These are phyloP conservation scores for Drosophila mojavensis DNA, from an alignment of 1,140 invertebrate genomes.

Conservation along the genomic window DNA sequence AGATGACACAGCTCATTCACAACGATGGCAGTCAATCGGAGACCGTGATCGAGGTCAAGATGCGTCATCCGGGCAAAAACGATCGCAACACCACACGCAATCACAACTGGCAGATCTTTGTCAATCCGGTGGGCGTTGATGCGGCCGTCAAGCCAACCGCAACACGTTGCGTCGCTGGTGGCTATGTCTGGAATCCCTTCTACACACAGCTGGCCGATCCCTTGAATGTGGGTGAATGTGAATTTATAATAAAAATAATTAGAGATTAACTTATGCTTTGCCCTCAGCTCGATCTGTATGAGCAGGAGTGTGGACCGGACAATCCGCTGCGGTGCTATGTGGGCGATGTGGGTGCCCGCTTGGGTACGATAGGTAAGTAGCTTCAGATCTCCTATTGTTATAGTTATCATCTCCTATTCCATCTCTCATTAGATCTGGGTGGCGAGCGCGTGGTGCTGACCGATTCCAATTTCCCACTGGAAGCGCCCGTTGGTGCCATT, in stretches of 20 bases:
- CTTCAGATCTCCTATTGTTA: neutral
- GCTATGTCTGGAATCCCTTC: conserved; percentile 97
- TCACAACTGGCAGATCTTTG: conserved; percentile 97
- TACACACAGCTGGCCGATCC: conserved; percentile 95
- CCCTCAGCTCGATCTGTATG: conserved; percentile 92
- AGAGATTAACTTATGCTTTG: neutral
- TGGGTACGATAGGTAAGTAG: conserved; percentile 89
- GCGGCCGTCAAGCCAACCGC: conserved; percentile 91
- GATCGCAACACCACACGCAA: conserved; percentile 93
- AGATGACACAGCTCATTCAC: conserved; percentile 94
- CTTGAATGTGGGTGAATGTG: conserved; percentile 88
- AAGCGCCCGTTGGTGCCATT: conserved; percentile 90
- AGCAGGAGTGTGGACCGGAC: conserved; percentile 92
- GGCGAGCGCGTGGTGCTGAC: conserved; percentile 90
- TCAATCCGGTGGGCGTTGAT: conserved; percentile 96
- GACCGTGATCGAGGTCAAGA: conserved; percentile 94
- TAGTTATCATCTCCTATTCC: neutral
- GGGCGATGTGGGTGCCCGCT: conserved; percentile 94
- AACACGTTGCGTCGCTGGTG: conserved; percentile 94
- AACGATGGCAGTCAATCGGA: conserved; percentile 94
- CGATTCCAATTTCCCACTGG: conserved; percentile 95
- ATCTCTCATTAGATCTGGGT: conserved; percentile 87
- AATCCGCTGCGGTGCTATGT: conserved; percentile 96
- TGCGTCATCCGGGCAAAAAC: conserved; percentile 92
- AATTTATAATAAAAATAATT: neutral